phyloP scores from a whole-genome alignment of 2,888 invertebrate species.

The Cataglyphis cursor region DNA sequence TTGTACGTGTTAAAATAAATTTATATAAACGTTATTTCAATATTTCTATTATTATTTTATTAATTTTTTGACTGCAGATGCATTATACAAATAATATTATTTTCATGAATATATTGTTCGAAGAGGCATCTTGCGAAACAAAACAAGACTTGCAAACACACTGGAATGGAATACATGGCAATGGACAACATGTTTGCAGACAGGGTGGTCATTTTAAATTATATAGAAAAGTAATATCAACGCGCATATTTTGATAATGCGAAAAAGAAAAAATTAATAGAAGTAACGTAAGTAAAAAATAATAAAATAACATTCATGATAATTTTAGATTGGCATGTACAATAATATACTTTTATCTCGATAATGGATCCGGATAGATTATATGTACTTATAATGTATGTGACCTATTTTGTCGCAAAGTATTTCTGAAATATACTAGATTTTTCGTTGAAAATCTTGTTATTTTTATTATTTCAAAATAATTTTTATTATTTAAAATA shows the following conservation, averaged over 20 bases:
- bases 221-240: neutral
- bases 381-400: too few relatives aligned
- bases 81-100: neutral
- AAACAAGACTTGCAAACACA: neutral
- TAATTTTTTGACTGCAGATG: neutral
- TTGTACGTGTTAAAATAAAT: neutral
- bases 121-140: neutral
- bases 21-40: neutral
- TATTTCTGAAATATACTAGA: too few relatives aligned
- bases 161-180: neutral
- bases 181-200: neutral
- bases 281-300: neutral
- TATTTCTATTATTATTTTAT: neutral
- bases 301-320: neutral
- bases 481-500: too few relatives aligned
- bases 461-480: too few relatives aligned
- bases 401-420: too few relatives aligned
- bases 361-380: too few relatives aligned
- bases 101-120: neutral
- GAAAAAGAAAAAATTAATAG: neutral
- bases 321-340: neutral
- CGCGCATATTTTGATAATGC: neutral
- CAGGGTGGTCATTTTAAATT: neutral
- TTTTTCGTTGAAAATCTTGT: too few relatives aligned
- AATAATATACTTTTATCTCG: too few relatives aligned